A percentile compares a stretch with the other conserved stretches of the same genome.
These are phyloP conservation scores for Morpho deidamia DNA, from an alignment of 2,888 invertebrate species.

Conservation along the genomic window DNA sequence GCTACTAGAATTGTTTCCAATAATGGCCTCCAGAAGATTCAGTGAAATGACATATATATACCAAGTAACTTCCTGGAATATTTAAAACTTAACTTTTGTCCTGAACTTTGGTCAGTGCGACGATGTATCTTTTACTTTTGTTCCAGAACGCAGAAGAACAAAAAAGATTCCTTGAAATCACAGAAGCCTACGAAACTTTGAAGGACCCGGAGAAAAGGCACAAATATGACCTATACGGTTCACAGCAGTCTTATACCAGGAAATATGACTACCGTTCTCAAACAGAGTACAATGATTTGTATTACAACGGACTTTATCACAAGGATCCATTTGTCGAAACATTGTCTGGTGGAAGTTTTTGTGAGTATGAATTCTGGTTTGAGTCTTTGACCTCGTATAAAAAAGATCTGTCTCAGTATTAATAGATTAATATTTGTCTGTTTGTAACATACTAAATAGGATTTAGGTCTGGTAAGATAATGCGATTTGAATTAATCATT, in stretches of 20 bases:
- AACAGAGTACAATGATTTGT: conserved; percentile 86
- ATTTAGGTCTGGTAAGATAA: too few species aligned
- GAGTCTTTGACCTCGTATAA: not conserved
- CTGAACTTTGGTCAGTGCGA: too few species aligned
- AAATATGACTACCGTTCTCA: conserved; percentile 80
- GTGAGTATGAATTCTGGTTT: conserved; percentile 64
- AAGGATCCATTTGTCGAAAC: conserved; percentile 90
- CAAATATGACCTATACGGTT: conserved; percentile 88
- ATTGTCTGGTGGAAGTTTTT: conserved; percentile 85
- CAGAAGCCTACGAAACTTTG: conserved; percentile 90
- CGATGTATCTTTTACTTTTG: too few species aligned
- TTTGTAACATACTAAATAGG: too few species aligned
- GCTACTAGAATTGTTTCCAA: too few species aligned
- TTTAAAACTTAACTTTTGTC: too few species aligned
- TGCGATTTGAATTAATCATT: too few species aligned
- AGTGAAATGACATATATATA: too few species aligned
- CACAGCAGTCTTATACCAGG: conserved; percentile 69
- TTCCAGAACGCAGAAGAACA: conserved; percentile 84
- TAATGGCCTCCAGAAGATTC: too few species aligned
- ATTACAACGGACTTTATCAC: conserved; percentile 92
- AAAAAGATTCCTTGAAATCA: conserved; percentile 86
- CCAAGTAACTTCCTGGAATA: too few species aligned
- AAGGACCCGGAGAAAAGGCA: conserved; percentile 89
- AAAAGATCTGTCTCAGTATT: not conserved
- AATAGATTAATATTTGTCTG: too few species aligned